Conservation (phyloP, 2,888 invertebrate genomes). For the Slavum lentiscoides region DNA sequence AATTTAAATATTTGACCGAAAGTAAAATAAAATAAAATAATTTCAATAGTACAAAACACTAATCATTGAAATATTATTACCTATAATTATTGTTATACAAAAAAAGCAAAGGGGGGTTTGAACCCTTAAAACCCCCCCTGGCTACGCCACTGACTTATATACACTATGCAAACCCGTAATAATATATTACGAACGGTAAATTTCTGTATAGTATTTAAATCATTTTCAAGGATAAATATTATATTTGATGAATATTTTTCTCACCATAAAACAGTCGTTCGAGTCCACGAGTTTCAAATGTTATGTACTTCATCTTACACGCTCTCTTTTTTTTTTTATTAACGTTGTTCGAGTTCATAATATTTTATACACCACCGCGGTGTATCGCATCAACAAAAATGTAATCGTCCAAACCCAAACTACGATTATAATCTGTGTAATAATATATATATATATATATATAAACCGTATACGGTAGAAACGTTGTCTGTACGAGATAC, state of each 20-base stretch:
- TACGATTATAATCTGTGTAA: slow-evolving; percentile 7
- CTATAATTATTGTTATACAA: too few species aligned
- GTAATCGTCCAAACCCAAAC: slow-evolving; percentile 2
- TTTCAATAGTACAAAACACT: too few species aligned
- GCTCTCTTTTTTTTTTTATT: slow-evolving; percentile 25
- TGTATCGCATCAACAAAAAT: slow-evolving; percentile 9
- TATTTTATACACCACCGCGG: slow-evolving; percentile 2
- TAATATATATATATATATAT: not conserved
- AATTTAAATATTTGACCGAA: too few species aligned
- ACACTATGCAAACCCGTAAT: not conserved
- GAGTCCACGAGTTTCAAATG: not conserved
- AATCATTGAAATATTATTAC: too few species aligned
- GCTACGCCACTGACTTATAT: too few species aligned
- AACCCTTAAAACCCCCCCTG: too few species aligned
- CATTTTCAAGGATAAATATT: not conserved
- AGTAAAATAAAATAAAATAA: too few species aligned
- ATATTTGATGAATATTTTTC: slow-evolving; percentile 16
- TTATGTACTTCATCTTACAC: not conserved
- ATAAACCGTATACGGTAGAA: too few species aligned
- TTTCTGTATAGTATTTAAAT: not conserved
- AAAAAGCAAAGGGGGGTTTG: too few species aligned
- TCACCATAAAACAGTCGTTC: not conserved
- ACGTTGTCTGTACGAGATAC: too few species aligned
- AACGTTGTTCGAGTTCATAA: not conserved
- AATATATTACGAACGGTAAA: slow-evolving; percentile 4